phyloP scores from a whole-genome alignment of 2,888 invertebrate species.

The Hymenopus coronatus region DNA sequence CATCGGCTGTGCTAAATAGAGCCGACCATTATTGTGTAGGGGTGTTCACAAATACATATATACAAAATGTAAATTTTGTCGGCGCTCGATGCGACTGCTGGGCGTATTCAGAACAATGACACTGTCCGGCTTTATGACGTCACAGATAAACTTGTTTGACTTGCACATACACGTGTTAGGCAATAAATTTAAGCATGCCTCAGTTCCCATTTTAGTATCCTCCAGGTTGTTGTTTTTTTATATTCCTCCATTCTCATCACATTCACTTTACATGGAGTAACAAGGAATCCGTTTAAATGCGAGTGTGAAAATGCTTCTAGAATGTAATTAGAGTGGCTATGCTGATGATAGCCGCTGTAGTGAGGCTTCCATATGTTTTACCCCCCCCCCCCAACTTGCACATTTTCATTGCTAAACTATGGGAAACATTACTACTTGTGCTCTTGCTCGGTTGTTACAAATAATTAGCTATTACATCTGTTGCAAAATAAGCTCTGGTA shows the following conservation, averaged over 20 bases:
- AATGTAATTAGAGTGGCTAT: background rate
- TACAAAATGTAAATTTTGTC: background rate
- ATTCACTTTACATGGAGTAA: background rate
- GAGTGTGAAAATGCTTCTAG: background rate
- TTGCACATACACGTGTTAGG: background rate
- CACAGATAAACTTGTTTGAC: background rate
- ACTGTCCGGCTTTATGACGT: background rate
- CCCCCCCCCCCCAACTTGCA: background rate
- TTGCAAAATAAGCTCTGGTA: background rate
- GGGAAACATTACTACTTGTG: background rate
- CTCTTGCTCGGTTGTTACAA: background rate
- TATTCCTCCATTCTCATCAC: background rate
- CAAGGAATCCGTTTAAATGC: background rate
- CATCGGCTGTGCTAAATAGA: too few species aligned
- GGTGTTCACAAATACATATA: background rate
- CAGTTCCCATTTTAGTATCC: background rate
- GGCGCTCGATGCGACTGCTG: background rate
- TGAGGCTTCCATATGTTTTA: background rate
- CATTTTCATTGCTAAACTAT: background rate
- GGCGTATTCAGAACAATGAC: background rate
- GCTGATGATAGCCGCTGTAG: background rate
- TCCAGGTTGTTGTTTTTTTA: background rate
- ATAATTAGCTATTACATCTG: background rate
- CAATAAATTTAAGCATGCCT: background rate
- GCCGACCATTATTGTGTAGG: too few species aligned